Evolutionary conservation across 2,113 vertebrate genomes (phyloP), one percentile per base, ranked within the genome.

Genomic region (Melanerpes aurifrons): DNA sequence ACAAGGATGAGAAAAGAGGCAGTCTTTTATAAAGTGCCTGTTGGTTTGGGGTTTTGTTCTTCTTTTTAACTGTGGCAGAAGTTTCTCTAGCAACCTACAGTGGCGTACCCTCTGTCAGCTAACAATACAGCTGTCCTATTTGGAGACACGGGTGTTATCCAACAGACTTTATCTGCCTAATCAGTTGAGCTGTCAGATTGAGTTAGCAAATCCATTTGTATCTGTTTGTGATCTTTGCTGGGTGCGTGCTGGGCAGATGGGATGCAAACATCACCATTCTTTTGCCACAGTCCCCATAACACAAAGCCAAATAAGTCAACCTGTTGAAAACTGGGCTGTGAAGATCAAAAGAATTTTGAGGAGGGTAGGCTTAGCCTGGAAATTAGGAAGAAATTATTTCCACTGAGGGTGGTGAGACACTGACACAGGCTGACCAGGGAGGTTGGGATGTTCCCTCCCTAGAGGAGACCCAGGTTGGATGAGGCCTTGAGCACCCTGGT

Each of bases 161-260:
- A 72, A 83, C 53, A 68, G 25, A 72, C 45, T 90, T 88, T 43
- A 78, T 92, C 90, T 93, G 37, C 79, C 40, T 89, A 90, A 95
- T 96, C 95, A 90, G 29, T 21, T 58, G 82, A 82, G 75, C 58
- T 95, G 82, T 88, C 93, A 69, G 54, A 31, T 72, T 92, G 61
- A 86, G 32, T 96, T 95, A 95, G 69, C 24, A 89, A 92, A 86
- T 29, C 69, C 61, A 86, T 87, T 91, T 92, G 69, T 82, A 88
- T 91, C 29, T 92, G 31, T 92, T 85, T 83, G 35, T 54, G 15
- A 29, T 74, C 77, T 71, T 70, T 90, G 62, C 74, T 85, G 82
- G n/a, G 16, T 67, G 0, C 3, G 2, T 54, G 19, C 48, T 72
- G 29, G 48, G 26, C 61, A 62, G n/a, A n/a, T 53, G 48, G 61